These are phyloP conservation scores for Maniola hyperantus DNA, from an alignment of 2,888 invertebrate species.

Conservation along the genomic window DNA sequence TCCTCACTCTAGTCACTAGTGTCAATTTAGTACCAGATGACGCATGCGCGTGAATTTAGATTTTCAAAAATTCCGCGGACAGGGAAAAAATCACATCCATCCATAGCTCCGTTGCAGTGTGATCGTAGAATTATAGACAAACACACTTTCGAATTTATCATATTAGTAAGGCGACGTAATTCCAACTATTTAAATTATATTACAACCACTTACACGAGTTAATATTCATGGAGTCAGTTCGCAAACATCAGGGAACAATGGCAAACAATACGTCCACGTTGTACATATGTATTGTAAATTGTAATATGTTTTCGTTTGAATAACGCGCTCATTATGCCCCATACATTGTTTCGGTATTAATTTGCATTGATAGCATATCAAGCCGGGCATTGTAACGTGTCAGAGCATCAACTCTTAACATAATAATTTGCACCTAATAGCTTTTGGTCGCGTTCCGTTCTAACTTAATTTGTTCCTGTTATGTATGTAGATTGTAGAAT, in stretches of 20 bases:
- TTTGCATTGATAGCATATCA: conserved; percentile 43
- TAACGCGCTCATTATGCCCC: conserved; percentile 39
- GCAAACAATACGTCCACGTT: conserved; percentile 31
- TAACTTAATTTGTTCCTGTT: conserved; percentile 9
- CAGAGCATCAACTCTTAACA: conserved; percentile 26
- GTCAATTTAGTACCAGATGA: too few species aligned
- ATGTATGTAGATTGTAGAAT: conserved; percentile 6
- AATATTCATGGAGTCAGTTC: conserved; percentile 41
- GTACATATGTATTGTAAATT: conserved; percentile 24
- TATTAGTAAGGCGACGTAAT: not conserved
- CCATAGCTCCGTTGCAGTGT: too few species aligned
- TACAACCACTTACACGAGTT: conserved; percentile 39
- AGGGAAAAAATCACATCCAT: too few species aligned
- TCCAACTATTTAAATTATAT: conserved; percentile 38
- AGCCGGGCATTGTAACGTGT: conserved; percentile 43
- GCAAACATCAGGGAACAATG: conserved; percentile 41
- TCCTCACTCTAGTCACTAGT: too few species aligned
- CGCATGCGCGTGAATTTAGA: too few species aligned
- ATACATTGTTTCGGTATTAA: conserved; percentile 37
- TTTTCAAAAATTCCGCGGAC: too few species aligned
- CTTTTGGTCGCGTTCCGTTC: conserved; percentile 1
- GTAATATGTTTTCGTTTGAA: conserved; percentile 37
- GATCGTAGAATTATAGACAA: too few species aligned
- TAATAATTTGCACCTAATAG: conserved; percentile 29
- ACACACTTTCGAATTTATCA: too few species aligned